A percentile compares a stretch with the other conserved stretches of the same genome.
These are phyloP conservation scores for Xerus inauris DNA, from an alignment of 2,113 vertebrate species.

Conservation along the genomic window DNA sequence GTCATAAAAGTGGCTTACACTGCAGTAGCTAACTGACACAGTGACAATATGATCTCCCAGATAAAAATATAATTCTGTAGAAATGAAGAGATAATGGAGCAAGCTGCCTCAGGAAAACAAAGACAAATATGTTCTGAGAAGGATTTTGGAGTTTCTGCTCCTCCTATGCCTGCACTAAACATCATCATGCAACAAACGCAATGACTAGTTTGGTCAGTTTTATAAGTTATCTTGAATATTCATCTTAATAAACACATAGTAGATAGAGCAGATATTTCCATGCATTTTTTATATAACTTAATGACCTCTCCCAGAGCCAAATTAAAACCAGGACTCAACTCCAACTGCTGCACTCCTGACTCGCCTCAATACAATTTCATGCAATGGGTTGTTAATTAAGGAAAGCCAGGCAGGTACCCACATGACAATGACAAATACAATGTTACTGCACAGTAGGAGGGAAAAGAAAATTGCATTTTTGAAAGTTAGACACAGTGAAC, in stretches of 20 bases:
- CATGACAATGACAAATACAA: not conserved
- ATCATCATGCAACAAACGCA: not conserved
- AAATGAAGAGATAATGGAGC: slow-evolving; percentile 9
- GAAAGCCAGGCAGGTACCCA: not conserved
- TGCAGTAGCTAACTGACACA: not conserved
- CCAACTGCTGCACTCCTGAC: not conserved
- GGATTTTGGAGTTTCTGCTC: not conserved
- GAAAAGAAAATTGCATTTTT: not conserved
- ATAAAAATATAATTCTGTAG: not conserved
- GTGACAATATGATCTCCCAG: not conserved
- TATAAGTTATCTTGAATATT: not conserved
- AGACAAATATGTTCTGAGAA: not conserved
- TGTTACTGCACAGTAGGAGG: not conserved
- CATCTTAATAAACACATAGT: not conserved
- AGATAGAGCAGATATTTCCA: not conserved
- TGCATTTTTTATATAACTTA: not conserved
- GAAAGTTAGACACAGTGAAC: not conserved
- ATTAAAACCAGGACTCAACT: not conserved
- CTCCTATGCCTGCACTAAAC: not conserved
- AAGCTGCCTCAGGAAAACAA: not conserved
- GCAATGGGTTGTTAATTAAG: not conserved
- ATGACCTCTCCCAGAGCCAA: not conserved
- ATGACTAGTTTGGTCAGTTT: not conserved
- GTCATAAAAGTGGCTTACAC: not conserved
- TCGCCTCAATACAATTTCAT: not conserved